Base-by-base conservation (phyloP, 92 coral and sea anemone genomes). In the Epizoanthus rinbou region DNA sequence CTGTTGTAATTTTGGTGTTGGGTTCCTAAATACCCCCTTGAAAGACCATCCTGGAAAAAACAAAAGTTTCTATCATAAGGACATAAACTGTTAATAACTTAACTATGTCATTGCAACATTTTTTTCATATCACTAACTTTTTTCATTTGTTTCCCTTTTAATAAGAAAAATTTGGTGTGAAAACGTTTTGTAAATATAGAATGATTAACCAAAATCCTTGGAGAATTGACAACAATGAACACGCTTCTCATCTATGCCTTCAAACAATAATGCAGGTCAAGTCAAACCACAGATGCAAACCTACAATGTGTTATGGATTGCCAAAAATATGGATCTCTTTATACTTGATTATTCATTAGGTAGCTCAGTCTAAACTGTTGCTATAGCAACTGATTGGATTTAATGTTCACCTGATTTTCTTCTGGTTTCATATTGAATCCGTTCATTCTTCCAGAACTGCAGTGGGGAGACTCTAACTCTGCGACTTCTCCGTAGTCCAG, bases 381-480 rank as follows among this genome's bases (percentile, higher is more conserved):
- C 31, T 28, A 28, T 28, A 28, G 31, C 31, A 28, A 28, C 31
- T 28, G 2, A 37, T 64, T 64, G 4, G 31, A 71, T 41, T 39
- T 71, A 11, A 71, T 57, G 31, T 73, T 57, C 72, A 95, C 98
- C 98, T 28, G 98, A 95, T 59, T 86, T 79, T 18, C 98, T 88
- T 80, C 95, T 90, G 56, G 68, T 33, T 39, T 91, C 98, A 73
- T 95, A 95, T n/a, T 89, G 88, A 25, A 95, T 93, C 66, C 94
- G 83, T 79, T 95, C 98, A 50, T 95, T 95, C 83, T 91, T 95
- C 98, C 98, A 95, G 85, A 74, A 95, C 60, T 95, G 86, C 66
- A 95, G 76, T 2, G 94, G 88, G 31, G 94, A 92, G 23, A 95
- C 96, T 33, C 92, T 90, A 67, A 91, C 85, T 65, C 98, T 76